Conservation (phyloP, 2,113 vertebrate species). For the Phaetusa simplex region DNA sequence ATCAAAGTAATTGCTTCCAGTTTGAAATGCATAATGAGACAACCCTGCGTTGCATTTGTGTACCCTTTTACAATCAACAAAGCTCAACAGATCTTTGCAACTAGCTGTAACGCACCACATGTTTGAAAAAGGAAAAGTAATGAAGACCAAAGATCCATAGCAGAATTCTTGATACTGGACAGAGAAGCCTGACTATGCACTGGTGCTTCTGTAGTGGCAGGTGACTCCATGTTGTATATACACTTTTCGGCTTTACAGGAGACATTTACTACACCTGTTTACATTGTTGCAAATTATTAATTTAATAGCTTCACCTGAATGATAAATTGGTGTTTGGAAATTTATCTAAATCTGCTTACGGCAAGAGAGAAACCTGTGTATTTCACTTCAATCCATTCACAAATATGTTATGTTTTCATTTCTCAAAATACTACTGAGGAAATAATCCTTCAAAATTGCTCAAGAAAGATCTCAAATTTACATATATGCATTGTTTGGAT, state of each 20-base stretch:
- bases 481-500: neutral
- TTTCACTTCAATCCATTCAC: neutral
- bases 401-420: neutral
- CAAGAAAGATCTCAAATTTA: neutral
- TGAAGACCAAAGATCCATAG: neutral
- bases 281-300: neutral
- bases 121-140: neutral
- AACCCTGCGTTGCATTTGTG: neutral
- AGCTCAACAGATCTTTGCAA: neutral
- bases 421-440: neutral
- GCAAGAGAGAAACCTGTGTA: neutral
- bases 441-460: neutral
- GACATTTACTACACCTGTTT: neutral
- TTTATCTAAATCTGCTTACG: neutral
- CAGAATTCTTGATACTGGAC: neutral
- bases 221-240: neutral
- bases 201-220: neutral
- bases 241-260: neutral
- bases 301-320: neutral
- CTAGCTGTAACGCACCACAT: neutral
- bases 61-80: neutral
- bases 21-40: constrained; percentile 8
- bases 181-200: neutral
- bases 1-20: constrained; percentile 29
- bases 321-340: neutral